phyloP scores from a whole-genome alignment of 2,797 vertebrate genomes.

The Eremophila alpestris region DNA sequence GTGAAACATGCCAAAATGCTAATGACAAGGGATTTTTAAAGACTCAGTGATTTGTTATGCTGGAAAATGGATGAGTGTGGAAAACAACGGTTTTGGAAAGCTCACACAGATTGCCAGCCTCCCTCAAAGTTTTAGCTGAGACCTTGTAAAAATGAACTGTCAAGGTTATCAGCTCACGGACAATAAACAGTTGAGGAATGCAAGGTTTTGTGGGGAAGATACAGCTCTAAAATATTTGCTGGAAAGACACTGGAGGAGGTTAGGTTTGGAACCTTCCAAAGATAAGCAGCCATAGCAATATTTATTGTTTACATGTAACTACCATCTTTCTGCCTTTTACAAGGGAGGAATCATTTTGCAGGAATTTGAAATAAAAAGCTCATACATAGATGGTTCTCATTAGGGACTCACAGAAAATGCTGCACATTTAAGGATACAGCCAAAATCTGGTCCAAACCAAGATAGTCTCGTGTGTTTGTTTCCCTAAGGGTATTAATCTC shows the following conservation, averaged over 20 bases:
- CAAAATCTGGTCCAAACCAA: neutral
- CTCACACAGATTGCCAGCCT: neutral
- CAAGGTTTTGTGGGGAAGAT: constrained; percentile 31
- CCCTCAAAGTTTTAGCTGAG: constrained; percentile 17
- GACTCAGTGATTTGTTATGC: neutral
- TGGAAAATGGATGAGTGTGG: neutral
- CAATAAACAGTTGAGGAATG: constrained; percentile 53
- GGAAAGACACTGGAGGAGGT: constrained; percentile 32
- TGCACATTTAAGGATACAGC: neutral
- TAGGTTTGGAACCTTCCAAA: constrained; percentile 15
- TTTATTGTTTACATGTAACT: constrained; percentile 37
- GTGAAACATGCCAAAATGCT: constrained; percentile 40
- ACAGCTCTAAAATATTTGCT: neutral
- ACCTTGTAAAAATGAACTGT: constrained; percentile 40
- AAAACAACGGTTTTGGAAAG: neutral
- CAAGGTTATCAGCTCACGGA: neutral
- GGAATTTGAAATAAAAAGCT: constrained; percentile 19
- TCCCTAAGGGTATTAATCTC: neutral
- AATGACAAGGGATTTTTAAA: constrained; percentile 40
- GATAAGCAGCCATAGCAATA: constrained; percentile 7
- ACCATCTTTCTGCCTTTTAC: neutral
- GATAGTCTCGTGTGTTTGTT: neutral
- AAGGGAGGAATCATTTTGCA: neutral
- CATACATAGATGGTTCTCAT: neutral
- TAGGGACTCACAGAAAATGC: neutral